These are phyloP conservation scores for Lepisosteus oculatus DNA, from an alignment of 2,113 vertebrate genomes.

Conservation along the genomic window DNA sequence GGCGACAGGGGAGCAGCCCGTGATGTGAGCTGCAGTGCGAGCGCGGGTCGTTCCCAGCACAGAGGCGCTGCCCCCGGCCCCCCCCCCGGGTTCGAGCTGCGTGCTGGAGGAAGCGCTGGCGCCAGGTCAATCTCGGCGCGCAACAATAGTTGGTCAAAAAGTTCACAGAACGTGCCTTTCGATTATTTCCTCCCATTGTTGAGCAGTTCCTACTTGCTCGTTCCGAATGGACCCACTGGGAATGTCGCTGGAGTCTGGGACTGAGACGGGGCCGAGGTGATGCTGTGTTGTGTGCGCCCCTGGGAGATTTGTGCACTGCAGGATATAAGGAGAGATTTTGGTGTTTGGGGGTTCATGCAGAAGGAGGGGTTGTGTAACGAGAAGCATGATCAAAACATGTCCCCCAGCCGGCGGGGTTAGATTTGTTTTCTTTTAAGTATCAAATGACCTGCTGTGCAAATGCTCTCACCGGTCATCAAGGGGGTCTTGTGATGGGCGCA, in stretches of 20 bases:
- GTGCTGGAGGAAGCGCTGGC: conserved; percentile 37
- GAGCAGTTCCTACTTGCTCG: conserved; percentile 53
- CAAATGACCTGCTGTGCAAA: conserved; percentile 31
- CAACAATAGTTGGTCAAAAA: conserved; percentile 48
- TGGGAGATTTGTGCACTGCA: not conserved
- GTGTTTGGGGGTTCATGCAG: conserved; percentile 1
- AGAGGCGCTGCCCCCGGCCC: conserved; percentile 14
- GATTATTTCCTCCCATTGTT: conserved; percentile 78
- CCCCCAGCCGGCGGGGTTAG: conserved; percentile 21
- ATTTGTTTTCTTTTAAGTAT: conserved; percentile 50
- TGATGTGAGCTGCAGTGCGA: conserved; percentile 17
- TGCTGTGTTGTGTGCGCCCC: conserved; percentile 19
- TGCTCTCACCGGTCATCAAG: not conserved
- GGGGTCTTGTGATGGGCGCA: not conserved
- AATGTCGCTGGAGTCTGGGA: conserved; percentile 5
- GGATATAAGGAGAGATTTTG: conserved; percentile 14
- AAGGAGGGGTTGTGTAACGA: conserved; percentile 18
- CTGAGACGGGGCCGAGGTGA: not conserved
- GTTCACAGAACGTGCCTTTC: conserved; percentile 63
- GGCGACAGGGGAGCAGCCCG: conserved; percentile 18
- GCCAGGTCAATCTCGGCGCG: conserved; percentile 33
- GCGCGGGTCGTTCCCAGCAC: conserved; percentile 22
- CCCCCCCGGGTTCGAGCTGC: not conserved
- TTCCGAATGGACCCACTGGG: conserved; percentile 42
- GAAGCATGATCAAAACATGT: conserved; percentile 28